phyloP scores from a whole-genome alignment of 2,888 invertebrate species.

The Syrphus vitripennis region DNA sequence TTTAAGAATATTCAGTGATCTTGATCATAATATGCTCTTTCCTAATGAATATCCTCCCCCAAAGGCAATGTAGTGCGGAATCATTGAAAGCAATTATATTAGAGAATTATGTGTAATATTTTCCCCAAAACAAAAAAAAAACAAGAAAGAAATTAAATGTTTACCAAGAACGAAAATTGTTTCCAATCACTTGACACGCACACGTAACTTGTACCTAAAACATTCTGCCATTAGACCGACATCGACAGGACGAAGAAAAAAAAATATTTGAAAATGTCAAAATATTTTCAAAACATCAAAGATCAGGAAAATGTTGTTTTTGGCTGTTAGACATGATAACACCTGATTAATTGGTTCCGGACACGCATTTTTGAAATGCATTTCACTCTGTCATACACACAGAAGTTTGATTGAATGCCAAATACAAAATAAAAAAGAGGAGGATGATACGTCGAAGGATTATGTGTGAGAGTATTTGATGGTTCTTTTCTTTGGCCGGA shows the following conservation, averaged over 20 bases:
- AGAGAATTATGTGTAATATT: not conserved
- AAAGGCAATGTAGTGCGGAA: conserved; percentile 24
- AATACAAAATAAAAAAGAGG: not conserved
- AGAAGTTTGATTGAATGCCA: conserved; percentile 62
- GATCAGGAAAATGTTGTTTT: conserved; percentile 28
- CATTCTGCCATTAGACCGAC: not conserved
- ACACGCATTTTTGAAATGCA: conserved; percentile 42
- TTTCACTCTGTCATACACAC: conserved; percentile 23
- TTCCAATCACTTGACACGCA: conserved; percentile 43
- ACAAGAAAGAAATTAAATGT: not conserved
- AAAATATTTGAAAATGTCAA: conserved; percentile 51
- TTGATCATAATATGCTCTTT: conserved; percentile 46
- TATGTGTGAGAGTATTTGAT: conserved; percentile 50
- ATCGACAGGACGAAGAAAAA: not conserved
- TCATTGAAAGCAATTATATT: conserved; percentile 25
- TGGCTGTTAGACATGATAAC: conserved; percentile 66
- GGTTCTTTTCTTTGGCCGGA: conserved; percentile 47
- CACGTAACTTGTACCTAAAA: not conserved
- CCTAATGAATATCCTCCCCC: conserved; percentile 46
- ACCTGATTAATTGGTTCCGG: conserved; percentile 70
- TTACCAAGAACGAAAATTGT: conserved; percentile 28
- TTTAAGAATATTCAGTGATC: conserved; percentile 62
- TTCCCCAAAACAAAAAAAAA: not conserved
- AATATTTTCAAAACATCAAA: conserved; percentile 60
- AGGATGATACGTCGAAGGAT: conserved; percentile 43